These are phyloP conservation scores for Phaedon cochleariae DNA, from an alignment of 2,888 invertebrate genomes.

Conservation along the genomic window DNA sequence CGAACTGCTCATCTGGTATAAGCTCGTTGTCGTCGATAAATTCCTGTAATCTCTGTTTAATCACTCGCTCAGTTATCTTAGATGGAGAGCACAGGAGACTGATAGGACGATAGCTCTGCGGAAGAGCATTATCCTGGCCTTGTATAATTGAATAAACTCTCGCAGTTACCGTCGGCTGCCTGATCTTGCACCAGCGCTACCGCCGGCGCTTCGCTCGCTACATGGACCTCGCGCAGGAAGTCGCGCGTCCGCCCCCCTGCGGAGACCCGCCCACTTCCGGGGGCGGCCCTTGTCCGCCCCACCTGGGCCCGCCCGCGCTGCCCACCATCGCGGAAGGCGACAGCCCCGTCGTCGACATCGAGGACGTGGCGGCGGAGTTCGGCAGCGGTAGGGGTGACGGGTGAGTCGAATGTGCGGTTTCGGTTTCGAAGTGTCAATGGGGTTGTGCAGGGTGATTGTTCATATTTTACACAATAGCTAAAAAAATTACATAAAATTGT, in stretches of 20 bases:
- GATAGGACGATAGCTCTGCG: too few relatives aligned
- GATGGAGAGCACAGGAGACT: too few relatives aligned
- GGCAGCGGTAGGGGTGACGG: conserved; percentile 33
- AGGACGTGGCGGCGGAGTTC: conserved; percentile 64
- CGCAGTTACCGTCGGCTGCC: conserved; percentile 80
- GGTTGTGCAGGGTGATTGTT: background rate
- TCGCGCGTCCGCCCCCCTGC: too few relatives aligned
- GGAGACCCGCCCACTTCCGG: conserved; percentile 34
- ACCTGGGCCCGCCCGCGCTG: conserved; percentile 51
- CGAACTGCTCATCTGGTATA: too few relatives aligned
- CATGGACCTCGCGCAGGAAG: conserved; percentile 68
- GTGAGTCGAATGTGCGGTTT: conserved; percentile 31
- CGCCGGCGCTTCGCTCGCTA: conserved; percentile 75
- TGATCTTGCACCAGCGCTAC: conserved; percentile 85
- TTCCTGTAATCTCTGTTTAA: too few relatives aligned
- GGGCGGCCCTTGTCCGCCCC: conserved; percentile 20
- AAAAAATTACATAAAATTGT: too few relatives aligned
- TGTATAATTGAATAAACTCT: too few relatives aligned
- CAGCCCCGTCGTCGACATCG: conserved; percentile 69
- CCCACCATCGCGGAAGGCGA: conserved; percentile 62
- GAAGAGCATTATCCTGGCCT: too few relatives aligned
- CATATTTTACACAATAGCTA: too few relatives aligned
- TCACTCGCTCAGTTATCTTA: too few relatives aligned
- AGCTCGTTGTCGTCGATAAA: too few relatives aligned
- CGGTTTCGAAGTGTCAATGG: too few relatives aligned